Percentiles rank a stretch among this genome's conserved stretches.
Conservation (phyloP, 2,797 vertebrate species). For the Xenops minutus region DNA sequence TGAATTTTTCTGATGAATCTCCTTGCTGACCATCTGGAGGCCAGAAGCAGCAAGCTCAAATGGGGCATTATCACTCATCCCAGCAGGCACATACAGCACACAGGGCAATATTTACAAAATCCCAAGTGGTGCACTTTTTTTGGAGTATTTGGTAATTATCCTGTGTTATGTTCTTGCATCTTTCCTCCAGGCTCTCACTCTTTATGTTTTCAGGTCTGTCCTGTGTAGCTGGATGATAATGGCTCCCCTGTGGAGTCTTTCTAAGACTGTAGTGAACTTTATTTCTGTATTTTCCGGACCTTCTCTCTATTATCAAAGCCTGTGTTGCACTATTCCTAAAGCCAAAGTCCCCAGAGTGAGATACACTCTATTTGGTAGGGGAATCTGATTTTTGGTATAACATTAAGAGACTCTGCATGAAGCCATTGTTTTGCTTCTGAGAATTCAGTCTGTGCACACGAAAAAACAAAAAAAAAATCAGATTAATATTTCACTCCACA, state of each 20-base stretch:
- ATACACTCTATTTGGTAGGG: neutral
- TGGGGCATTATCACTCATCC: neutral
- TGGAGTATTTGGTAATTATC: neutral
- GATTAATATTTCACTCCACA: neutral
- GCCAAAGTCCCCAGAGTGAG: neutral
- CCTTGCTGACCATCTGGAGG: neutral
- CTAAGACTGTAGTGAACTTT: neutral
- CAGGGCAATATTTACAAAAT: neutral
- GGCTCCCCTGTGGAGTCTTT: neutral
- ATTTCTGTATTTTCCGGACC: neutral
- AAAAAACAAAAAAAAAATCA: neutral
- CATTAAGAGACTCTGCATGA: neutral
- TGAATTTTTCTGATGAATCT: neutral
- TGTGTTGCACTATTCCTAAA: neutral
- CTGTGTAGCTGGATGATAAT: neutral
- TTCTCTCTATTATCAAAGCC: neutral
- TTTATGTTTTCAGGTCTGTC: neutral
- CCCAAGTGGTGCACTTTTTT: accelerated
- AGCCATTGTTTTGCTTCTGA: neutral
- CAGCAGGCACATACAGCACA: neutral
- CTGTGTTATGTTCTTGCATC: neutral
- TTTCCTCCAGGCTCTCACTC: neutral
- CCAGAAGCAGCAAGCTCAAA: neutral
- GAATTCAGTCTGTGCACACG: neutral
- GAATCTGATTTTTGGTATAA: neutral